Percentiles rank a stretch among this genome's conserved stretches.
These are phyloP conservation scores for Agrotis puta DNA, from an alignment of 2,888 invertebrate genomes.

Conservation along the genomic window DNA sequence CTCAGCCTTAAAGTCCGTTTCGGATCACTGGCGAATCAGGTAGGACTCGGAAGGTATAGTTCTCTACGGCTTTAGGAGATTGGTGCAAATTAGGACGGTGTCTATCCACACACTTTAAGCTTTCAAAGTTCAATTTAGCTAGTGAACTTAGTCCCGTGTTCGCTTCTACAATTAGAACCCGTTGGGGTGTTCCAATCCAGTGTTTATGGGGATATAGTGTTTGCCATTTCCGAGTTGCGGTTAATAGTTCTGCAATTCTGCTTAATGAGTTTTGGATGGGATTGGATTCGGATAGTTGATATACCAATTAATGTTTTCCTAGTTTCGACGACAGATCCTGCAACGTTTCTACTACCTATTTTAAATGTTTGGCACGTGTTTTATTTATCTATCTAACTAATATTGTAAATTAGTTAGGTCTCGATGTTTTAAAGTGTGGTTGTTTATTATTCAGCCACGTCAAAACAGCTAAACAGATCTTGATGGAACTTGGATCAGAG, in stretches of 20 bases:
- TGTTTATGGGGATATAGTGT: slow-evolving; percentile 7
- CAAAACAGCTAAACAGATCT: no score
- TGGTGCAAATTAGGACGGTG: slow-evolving; percentile 23
- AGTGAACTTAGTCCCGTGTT: slow-evolving; percentile 16
- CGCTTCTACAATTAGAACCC: slow-evolving; percentile 21
- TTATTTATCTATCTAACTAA: no score
- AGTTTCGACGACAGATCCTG: not conserved
- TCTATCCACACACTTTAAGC: slow-evolving; percentile 16
- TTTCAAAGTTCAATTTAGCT: slow-evolving; percentile 14
- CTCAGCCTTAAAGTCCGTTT: not conserved
- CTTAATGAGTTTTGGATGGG: slow-evolving; percentile 29
- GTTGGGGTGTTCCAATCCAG: not conserved
- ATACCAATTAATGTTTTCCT: slow-evolving; percentile 3
- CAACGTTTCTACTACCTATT: no score
- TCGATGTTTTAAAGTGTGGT: no score
- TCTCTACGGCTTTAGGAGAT: slow-evolving; percentile 17
- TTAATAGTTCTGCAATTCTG: slow-evolving; percentile 16
- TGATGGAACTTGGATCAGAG: no score
- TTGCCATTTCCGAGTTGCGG: slow-evolving; percentile 10
- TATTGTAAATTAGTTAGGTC: no score
- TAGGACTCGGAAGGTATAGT: not conserved
- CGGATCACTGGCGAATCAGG: not conserved
- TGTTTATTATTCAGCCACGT: no score
- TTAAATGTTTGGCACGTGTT: no score
- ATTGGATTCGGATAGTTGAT: slow-evolving; percentile 9